Conservation (phyloP, 2,888 invertebrate genomes). For the Sycophila texana region DNA sequence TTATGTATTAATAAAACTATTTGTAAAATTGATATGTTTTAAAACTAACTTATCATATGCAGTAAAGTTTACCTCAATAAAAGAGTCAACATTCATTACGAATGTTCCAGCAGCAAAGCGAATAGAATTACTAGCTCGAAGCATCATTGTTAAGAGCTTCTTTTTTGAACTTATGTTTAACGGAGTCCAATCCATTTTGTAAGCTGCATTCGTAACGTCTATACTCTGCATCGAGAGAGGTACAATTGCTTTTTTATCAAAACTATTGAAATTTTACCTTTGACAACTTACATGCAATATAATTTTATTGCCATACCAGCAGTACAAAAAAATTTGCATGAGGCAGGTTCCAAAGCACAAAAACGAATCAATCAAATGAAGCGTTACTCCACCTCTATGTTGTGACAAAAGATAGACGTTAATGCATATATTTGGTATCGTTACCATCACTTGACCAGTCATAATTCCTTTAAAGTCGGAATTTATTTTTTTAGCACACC, state of each 20-base stretch:
- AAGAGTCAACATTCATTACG: constrained; percentile 52
- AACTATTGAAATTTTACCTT: too few relatives aligned
- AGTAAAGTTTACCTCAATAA: constrained; percentile 39
- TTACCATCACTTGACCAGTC: constrained; percentile 28
- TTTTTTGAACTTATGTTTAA: constrained; percentile 21
- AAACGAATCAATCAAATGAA: constrained; percentile 24
- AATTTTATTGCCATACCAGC: constrained; percentile 54
- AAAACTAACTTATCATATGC: neutral
- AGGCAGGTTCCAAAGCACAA: constrained; percentile 27
- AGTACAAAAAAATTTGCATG: constrained; percentile 51
- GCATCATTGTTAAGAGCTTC: constrained; percentile 43
- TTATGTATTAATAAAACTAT: neutral
- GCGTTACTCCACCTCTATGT: constrained; percentile 17
- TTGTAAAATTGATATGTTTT: neutral
- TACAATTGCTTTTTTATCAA: neutral
- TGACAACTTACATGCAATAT: constrained; percentile 30
- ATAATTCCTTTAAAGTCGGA: constrained; percentile 38
- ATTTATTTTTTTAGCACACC: constrained; percentile 41
- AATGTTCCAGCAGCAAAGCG: constrained; percentile 35
- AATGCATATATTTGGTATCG: constrained; percentile 51
- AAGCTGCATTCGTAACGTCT: constrained; percentile 38
- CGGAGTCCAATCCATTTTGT: constrained; percentile 43
- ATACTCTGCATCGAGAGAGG: constrained; percentile 31
- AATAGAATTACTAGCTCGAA: constrained; percentile 36
- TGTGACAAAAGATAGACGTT: constrained; percentile 51